These are phyloP conservation scores for Lasioglossum albipes DNA, from an alignment of 1,140 invertebrate species.

Conservation along the genomic window DNA sequence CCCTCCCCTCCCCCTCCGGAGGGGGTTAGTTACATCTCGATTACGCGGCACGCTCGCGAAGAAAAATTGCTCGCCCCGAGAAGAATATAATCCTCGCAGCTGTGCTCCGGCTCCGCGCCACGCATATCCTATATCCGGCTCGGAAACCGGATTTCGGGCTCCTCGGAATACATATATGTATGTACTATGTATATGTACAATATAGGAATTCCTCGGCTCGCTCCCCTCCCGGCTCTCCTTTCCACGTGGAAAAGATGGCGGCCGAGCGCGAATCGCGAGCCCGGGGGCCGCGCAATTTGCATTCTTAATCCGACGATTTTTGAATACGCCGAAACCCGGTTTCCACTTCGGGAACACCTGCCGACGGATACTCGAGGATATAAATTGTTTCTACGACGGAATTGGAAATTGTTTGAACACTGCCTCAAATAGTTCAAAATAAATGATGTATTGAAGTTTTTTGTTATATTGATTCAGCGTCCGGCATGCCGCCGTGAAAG, in stretches of 20 bases:
- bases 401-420: too few relatives aligned
- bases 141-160: slow-evolving; percentile 37
- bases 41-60: slow-evolving; percentile 27
- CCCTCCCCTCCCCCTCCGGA: not conserved
- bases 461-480: too few relatives aligned
- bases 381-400: too few relatives aligned
- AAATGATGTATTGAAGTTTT: too few relatives aligned
- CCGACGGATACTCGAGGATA: too few relatives aligned
- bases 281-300: slow-evolving; percentile 63
- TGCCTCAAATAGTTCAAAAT: too few relatives aligned
- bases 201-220: slow-evolving; percentile 28
- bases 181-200: too few relatives aligned
- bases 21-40: slow-evolving; percentile 30
- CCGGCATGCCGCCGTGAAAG: too few relatives aligned
- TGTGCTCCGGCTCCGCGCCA: slow-evolving; percentile 55
- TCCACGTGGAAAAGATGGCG: slow-evolving; percentile 17
- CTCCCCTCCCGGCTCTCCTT: not conserved
- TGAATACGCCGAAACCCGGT: slow-evolving; percentile 56
- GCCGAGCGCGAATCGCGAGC: slow-evolving; percentile 10
- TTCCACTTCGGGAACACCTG: slow-evolving; percentile 20
- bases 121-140: slow-evolving; percentile 24
- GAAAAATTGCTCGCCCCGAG: slow-evolving; percentile 63
- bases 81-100: slow-evolving; percentile 71
- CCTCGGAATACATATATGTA: slow-evolving; percentile 8
- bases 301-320: slow-evolving; percentile 70